Evolutionary conservation across 2,113 vertebrate genomes (phyloP), one percentile per base, ranked within the genome.

Genomic region (Potamarius usumacintae): DNA sequence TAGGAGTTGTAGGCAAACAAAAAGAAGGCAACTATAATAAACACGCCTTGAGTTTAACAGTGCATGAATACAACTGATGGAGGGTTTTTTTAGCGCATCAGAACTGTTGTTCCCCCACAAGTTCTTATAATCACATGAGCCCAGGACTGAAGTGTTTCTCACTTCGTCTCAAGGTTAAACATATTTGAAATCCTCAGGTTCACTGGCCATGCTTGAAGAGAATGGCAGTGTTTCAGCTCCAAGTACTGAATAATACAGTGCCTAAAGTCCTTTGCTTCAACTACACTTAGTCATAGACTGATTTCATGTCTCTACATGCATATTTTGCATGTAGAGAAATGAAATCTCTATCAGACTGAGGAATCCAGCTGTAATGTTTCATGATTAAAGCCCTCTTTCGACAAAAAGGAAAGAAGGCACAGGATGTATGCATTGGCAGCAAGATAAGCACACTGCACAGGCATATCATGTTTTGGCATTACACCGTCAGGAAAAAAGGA

Each of bases 131-230:
- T 30, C 77, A 42, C 25, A 57, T 34, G 27, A 86, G 10, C 52
- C 60, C 48, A 34, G 10, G 30, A 11, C 63, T 55, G 42, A 55
- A 67, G n/a, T 50, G 52, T 42, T 55, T 76, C 22, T 50, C 12
- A 4, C 10, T 11, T 17, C 22, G 9, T 60, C 65, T 62, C 50
- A 69, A 60, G 30, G 85, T 72, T 58, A 81, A 82, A 55, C 53
- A 86, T 11, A 4, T 77, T 69, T 82, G 14, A 86, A 81, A 86
- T 84, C 42, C 52, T 87, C 76, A 81, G 79, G 82, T 72, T 80
- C 76, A 87, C 17, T 89, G 88, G 50, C 27, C 27, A 57, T 58
- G 79, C 65, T 85, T 22, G 22, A 62, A 77, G 12, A 58, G 63
- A 60, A 78, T 55, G 22, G 52, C 30, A 83, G 67, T 72, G 77